Conservation (phyloP, 2,888 invertebrate genomes). For the Agrotis ipsilon region DNA sequence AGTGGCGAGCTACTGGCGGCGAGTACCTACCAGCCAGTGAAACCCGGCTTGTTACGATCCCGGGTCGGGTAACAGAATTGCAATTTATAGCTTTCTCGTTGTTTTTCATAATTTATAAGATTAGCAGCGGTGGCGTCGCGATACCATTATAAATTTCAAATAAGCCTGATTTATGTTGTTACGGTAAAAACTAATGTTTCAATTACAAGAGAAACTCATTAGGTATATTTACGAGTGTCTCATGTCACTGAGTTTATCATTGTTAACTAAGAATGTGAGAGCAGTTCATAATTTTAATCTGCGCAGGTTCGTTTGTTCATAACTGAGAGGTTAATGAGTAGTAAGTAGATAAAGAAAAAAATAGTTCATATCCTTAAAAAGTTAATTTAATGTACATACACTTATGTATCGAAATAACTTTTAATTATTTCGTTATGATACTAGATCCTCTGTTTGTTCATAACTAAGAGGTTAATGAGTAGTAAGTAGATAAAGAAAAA, state of each 20-base stretch:
- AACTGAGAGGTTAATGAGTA: too few relatives aligned
- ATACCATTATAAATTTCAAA: constrained; percentile 82
- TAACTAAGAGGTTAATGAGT: too few relatives aligned
- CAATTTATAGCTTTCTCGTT: constrained; percentile 84
- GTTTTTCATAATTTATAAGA: constrained; percentile 87
- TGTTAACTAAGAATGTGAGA: neutral
- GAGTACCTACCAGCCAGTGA: constrained; percentile 20
- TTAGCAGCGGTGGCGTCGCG: constrained; percentile 74
- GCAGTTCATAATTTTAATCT: neutral
- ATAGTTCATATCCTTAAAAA: too few relatives aligned
- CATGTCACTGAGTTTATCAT: neutral
- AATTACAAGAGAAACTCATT: constrained; percentile 54
- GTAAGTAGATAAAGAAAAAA: too few relatives aligned
- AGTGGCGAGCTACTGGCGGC: constrained; percentile 23
- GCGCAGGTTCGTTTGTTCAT: neutral
- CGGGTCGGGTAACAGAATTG: constrained; percentile 72
- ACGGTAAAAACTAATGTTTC: constrained; percentile 72
- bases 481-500: too few relatives aligned
- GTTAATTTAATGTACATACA: too few relatives aligned
- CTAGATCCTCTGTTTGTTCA: too few relatives aligned
- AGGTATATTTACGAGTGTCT: neutral
- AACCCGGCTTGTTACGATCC: constrained; percentile 61
- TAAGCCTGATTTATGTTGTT: constrained; percentile 79
- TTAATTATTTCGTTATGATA: too few relatives aligned
- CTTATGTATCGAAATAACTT: too few relatives aligned